phyloP scores from a whole-genome alignment of 2,113 vertebrate genomes.

The Terrapene triunguis region DNA sequence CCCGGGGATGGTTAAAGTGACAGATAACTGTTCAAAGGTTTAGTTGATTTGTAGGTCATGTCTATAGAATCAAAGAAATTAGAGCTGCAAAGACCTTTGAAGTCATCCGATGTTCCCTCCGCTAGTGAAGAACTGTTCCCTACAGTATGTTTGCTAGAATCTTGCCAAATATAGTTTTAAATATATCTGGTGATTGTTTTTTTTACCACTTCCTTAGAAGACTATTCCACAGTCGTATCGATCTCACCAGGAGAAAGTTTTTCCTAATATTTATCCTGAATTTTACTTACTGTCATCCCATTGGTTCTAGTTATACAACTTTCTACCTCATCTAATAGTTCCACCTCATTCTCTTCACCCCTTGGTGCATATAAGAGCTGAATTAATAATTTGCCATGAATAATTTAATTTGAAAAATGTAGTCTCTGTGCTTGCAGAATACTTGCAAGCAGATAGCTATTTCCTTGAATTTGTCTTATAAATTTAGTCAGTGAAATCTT shows the following conservation, averaged over 20 bases:
- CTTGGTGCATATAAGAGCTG: not conserved
- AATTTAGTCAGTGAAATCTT: not conserved
- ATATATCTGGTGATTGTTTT: not conserved
- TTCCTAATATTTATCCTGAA: not conserved
- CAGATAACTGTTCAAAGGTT: not conserved
- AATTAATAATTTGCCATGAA: not conserved
- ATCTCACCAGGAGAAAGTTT: not conserved
- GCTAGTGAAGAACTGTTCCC: not conserved
- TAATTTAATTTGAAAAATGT: too few relatives aligned
- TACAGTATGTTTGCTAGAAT: not conserved
- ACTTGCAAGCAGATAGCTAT: not conserved
- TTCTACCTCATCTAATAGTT: not conserved
- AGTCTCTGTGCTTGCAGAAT: not conserved
- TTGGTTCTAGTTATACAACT: not conserved
- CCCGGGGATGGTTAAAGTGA: not conserved
- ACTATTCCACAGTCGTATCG: not conserved
- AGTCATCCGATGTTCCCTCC: not conserved
- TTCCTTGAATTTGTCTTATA: not conserved
- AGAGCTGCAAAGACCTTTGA: not conserved
- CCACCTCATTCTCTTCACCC: not conserved
- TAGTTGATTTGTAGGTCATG: accelerated
- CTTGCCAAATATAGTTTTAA: not conserved
- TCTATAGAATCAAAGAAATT: not conserved
- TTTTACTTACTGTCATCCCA: not conserved
- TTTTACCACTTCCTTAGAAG: not conserved